Evolutionary conservation across 2,888 invertebrate species (phyloP).

Genomic region (Himalopsyche kuldschensis): DNA sequence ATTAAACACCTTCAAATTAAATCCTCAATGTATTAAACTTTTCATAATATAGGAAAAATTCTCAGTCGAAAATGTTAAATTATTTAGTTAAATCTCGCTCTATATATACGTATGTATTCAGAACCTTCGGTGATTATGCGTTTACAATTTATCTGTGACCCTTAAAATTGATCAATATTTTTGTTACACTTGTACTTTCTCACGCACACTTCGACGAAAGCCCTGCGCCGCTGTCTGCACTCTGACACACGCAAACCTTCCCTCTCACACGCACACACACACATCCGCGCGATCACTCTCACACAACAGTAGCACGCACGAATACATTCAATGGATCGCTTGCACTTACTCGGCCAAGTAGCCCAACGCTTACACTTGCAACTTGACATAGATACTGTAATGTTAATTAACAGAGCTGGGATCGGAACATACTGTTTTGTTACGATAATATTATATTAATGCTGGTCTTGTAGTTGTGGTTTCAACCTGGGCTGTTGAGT

Average conservation of each 20-base stretch:
- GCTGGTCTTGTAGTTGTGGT: no score
- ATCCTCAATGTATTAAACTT: no score
- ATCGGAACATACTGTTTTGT: background rate
- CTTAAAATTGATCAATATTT: background rate
- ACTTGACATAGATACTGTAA: background rate
- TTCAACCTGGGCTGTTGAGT: no score
- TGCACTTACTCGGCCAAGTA: background rate
- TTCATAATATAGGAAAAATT: no score
- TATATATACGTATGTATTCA: no score
- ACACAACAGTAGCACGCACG: background rate
- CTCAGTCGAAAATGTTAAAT: no score
- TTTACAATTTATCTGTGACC: no score
- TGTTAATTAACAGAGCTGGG: background rate
- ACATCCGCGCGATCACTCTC: background rate
- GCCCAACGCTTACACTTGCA: background rate
- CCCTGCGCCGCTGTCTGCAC: background rate
- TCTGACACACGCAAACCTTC: background rate
- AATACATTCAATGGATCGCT: background rate
- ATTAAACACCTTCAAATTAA: no score
- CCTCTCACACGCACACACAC: background rate
- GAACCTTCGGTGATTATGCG: no score
- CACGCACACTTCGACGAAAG: background rate
- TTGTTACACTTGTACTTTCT: background rate
- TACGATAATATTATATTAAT: background rate
- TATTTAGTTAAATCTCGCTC: no score